Base-by-base conservation (phyloP, 2,113 vertebrate genomes). In the Ctenomys sociabilis region DNA sequence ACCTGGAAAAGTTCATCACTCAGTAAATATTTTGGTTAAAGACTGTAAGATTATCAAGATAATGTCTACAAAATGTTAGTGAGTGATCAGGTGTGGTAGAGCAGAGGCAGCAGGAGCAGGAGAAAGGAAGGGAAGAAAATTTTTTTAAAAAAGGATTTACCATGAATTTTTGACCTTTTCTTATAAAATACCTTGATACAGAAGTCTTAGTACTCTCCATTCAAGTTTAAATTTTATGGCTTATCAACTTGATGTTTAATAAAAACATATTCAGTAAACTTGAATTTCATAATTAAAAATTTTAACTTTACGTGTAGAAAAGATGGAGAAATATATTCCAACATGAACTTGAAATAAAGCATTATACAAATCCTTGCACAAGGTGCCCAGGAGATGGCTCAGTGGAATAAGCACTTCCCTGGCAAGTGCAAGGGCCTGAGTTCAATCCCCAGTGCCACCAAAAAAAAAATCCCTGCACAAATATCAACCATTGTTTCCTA, bases 271-370 rank as follows among this genome's bases (percentile, higher is more conserved):
- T 21, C 43, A 84, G 13, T 52, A 32, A 80, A 78, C 10, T 40
- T 40, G 22, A 93, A 52, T 32, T n/a, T 35, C 45, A 66, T 37
- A 35, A 83, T 75, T 91, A 90, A 94, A 92, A 94, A 89, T 49
- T 81, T 81, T 77, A 77, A 24, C 8, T 81, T 77, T 72, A 43
- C 35, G 68, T 14, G 11, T 21, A 72, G 8, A 78, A 59, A 54
- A 30, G 26, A 78, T 7, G 40, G 57, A 85, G n/a, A 45, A 17
- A 45, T 86, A 86, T 82, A 63, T 63, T 80, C 4, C 14, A 66
- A 82, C 26, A 63, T 61, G 88, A 45, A 63, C 11, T 22, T 83
- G 17, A 7, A 88, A 35, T 1, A 37, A 19, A 61, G n/a, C 13
- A 57, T 30, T 70, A 66, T 4, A 19, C 8, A 35, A 19, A 16